Evolutionary conservation across 2,888 invertebrate species (phyloP).

Genomic region (Tinea trinotella): DNA sequence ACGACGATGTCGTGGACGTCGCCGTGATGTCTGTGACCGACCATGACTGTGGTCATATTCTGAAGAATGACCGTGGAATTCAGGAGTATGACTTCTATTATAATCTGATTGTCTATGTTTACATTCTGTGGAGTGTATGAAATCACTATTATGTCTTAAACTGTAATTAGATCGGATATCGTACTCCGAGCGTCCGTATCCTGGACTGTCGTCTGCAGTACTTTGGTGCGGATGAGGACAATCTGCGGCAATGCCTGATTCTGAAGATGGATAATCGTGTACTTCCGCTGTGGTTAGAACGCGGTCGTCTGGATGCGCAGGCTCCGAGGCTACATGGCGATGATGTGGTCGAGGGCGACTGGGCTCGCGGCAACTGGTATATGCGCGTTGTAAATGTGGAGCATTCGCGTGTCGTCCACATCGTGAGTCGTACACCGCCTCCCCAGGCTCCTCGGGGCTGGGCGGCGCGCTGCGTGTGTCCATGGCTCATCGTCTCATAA

Average conservation of each 20-base stretch:
- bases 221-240: constrained; percentile 62
- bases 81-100: constrained; percentile 60
- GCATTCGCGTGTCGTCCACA: constrained; percentile 78
- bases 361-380: constrained; percentile 60
- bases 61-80: constrained; percentile 50
- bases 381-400: constrained; percentile 61
- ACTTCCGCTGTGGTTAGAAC: constrained; percentile 61
- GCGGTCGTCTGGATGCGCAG: constrained; percentile 61
- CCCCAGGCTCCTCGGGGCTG: constrained; percentile 70
- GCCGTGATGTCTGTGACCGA: constrained; percentile 54
- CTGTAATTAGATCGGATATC: constrained; percentile 59
- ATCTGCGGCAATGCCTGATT: constrained; percentile 67
- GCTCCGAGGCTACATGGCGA: constrained; percentile 60
- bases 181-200: constrained; percentile 60
- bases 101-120: constrained; percentile 54
- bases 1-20: constrained; percentile 48
- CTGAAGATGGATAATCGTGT: constrained; percentile 68
- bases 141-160: constrained; percentile 52
- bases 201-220: constrained; percentile 61
- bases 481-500: constrained; percentile 68
- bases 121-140: constrained; percentile 56
- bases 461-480: constrained; percentile 73
- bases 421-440: constrained; percentile 81
- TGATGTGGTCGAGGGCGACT: constrained; percentile 54
- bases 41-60: constrained; percentile 52